Evolutionary conservation across 2,113 vertebrate species (phyloP).

Genomic region (Megaptera novaeangliae): DNA sequence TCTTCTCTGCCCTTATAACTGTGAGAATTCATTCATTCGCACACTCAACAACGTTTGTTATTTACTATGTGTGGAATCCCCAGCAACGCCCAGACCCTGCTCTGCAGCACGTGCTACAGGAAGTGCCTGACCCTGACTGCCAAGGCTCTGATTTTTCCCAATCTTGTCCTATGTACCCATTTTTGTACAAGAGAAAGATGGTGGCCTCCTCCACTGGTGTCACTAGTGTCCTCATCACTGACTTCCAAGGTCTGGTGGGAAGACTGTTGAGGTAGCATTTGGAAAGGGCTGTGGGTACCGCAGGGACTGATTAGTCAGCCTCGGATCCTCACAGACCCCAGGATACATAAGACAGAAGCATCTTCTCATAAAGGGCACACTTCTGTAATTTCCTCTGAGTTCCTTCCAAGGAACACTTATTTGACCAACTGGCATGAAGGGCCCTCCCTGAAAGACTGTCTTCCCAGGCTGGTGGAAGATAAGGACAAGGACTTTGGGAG

Average conservation of each 20-base stretch:
- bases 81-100: background rate
- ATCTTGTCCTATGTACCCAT: background rate
- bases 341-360: background rate
- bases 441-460: background rate
- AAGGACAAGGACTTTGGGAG: background rate
- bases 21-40: too few relatives aligned
- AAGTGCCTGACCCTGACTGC: too few relatives aligned
- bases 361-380: background rate
- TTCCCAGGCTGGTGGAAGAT: background rate
- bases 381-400: background rate
- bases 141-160: background rate
- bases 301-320: background rate
- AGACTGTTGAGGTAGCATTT: background rate
- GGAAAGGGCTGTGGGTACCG: background rate
- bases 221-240: background rate
- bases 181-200: background rate
- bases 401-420: background rate
- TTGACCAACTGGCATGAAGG: background rate
- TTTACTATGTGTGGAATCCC: background rate
- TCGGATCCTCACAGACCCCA: background rate
- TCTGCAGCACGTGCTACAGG: rapidly evolving
- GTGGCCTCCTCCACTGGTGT: background rate
- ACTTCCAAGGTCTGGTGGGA: background rate
- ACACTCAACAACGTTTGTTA: too few relatives aligned
- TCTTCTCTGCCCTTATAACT: background rate